phyloP scores from a whole-genome alignment of 2,113 vertebrate species.

The Nyctereutes procyonoides region DNA sequence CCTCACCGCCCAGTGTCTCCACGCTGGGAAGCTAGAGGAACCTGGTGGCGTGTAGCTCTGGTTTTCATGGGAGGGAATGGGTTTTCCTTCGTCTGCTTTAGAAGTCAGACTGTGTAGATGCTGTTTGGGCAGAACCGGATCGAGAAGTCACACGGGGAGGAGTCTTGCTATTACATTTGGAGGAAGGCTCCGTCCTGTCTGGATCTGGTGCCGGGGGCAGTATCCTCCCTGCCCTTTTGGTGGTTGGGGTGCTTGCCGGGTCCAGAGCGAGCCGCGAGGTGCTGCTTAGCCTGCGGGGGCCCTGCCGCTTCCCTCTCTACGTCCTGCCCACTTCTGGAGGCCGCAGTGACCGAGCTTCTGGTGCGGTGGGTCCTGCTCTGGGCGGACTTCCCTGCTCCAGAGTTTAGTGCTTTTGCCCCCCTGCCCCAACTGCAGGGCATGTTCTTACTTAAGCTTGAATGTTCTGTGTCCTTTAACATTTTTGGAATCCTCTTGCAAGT shows the following conservation, averaged over 20 bases:
- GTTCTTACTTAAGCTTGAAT: constrained; percentile 12
- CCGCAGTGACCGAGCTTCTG: not conserved
- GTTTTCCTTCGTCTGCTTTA: constrained; percentile 56
- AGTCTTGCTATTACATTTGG: constrained; percentile 69
- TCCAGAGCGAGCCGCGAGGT: constrained; percentile 19
- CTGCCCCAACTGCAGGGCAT: not conserved
- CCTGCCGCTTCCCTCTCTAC: not conserved
- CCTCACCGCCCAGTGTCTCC: constrained; percentile 56
- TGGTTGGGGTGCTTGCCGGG: not conserved
- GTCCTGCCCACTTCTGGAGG: not conserved
- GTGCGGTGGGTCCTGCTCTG: not conserved
- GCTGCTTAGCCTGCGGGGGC: not conserved
- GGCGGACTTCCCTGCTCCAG: not conserved
- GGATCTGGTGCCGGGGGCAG: constrained; percentile 42
- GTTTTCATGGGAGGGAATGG: constrained; percentile 61
- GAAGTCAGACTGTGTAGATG: constrained; percentile 16
- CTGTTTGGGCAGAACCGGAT: not conserved
- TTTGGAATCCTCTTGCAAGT: not conserved
- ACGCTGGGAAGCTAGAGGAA: constrained; percentile 58
- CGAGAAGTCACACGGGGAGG: constrained; percentile 19
- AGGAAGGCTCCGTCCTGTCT: constrained; percentile 61
- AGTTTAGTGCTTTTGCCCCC: not conserved
- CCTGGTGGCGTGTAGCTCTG: constrained; percentile 28
- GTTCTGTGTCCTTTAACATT: not conserved
- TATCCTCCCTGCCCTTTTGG: constrained; percentile 45